Evolutionary conservation across 2,797 vertebrate genomes (phyloP).

Genomic region (Parotocinclus haroldoi): DNA sequence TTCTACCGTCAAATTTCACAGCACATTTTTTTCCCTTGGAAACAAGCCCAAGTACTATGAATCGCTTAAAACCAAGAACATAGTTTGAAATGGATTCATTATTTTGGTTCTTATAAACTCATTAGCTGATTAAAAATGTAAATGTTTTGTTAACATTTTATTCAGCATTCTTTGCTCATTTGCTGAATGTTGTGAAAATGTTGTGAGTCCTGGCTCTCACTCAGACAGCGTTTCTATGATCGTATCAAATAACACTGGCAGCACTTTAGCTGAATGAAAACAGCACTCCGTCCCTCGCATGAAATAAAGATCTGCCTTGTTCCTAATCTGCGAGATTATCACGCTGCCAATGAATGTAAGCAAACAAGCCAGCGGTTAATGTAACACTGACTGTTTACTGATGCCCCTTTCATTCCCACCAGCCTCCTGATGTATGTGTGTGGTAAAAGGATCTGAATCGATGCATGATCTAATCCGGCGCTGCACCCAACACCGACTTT

Average conservation of each 20-base stretch:
- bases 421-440: conserved; percentile 44
- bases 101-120: too few relatives aligned
- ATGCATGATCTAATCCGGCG: conserved; percentile 52
- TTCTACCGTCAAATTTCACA: too few relatives aligned
- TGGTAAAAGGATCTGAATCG: conserved; percentile 54
- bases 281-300: conserved; percentile 43
- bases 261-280: conserved; percentile 18
- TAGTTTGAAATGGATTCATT: too few relatives aligned
- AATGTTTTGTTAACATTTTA: too few relatives aligned
- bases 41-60: too few relatives aligned
- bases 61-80: too few relatives aligned
- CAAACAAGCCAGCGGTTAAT: conserved; percentile 57
- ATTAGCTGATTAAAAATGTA: too few relatives aligned
- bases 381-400: conserved; percentile 46
- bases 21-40: too few relatives aligned
- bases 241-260: conserved; percentile 26
- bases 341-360: conserved; percentile 55
- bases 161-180: background rate
- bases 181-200: background rate
- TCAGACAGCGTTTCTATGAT: conserved; percentile 46
- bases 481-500: conserved; percentile 48
- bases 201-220: background rate
- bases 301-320: conserved; percentile 45
- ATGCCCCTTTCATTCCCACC: conserved; percentile 48
- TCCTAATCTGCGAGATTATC: conserved; percentile 58